These are phyloP conservation scores for Ichneumon xanthorius DNA, from an alignment of 2,888 invertebrate species.

Conservation along the genomic window DNA sequence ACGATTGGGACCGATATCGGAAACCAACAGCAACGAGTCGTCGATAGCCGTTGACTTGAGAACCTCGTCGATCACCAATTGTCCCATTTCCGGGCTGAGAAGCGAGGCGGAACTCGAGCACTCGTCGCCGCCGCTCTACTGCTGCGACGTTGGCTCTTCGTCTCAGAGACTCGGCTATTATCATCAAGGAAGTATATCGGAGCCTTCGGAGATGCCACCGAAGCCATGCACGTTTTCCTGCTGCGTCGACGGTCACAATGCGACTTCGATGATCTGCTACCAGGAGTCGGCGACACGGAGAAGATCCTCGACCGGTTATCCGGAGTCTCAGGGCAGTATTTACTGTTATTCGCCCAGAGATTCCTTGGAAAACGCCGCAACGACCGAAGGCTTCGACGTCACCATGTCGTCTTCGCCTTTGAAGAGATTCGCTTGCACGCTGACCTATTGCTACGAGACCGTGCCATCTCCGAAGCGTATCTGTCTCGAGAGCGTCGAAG, in stretches of 20 bases:
- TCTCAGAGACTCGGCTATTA: slow-evolving; percentile 71
- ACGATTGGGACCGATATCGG: slow-evolving; percentile 80
- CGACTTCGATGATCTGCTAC: slow-evolving; percentile 61
- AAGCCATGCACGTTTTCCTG: slow-evolving; percentile 76
- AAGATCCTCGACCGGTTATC: slow-evolving; percentile 71
- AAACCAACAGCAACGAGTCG: slow-evolving; percentile 71
- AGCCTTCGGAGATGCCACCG: slow-evolving; percentile 65
- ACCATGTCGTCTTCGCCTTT: slow-evolving; percentile 50
- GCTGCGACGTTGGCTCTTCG: slow-evolving; percentile 74
- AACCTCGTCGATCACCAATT: slow-evolving; percentile 65
- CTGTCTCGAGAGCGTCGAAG: slow-evolving; percentile 72
- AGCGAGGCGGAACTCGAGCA: slow-evolving; percentile 76
- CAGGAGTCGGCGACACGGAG: slow-evolving; percentile 72
- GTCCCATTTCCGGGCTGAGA: slow-evolving; percentile 44
- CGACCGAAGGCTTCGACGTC: slow-evolving; percentile 56
- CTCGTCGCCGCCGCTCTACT: slow-evolving; percentile 71
- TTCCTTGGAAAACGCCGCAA: slow-evolving; percentile 50
- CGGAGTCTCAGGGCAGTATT: slow-evolving; percentile 69
- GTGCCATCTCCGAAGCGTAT: slow-evolving; percentile 75
- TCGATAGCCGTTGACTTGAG: slow-evolving; percentile 79
- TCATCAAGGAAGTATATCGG: slow-evolving; percentile 66
- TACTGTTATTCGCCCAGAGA: slow-evolving; percentile 78
- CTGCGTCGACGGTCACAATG: slow-evolving; percentile 72
- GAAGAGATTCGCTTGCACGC: slow-evolving; percentile 74
- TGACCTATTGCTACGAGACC: slow-evolving; percentile 76